phyloP scores from a whole-genome alignment of 2,888 invertebrate genomes.

The Ganaspis brasiliensis region DNA sequence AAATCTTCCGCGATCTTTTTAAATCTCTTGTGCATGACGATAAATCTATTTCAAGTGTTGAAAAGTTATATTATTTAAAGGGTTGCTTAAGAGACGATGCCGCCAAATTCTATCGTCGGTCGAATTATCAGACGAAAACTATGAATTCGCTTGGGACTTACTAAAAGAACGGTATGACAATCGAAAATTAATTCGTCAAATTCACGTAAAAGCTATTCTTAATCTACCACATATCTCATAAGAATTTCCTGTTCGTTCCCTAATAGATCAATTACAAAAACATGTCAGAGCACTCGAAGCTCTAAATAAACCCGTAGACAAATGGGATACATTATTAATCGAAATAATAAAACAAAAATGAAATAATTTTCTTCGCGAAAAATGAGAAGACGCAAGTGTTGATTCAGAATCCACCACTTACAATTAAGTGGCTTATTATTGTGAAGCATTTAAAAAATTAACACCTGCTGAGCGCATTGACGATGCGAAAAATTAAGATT shows the following conservation, averaged over 20 bases:
- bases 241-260: conserved; percentile 35
- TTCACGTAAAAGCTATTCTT: conserved; percentile 47
- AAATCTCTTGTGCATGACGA: conserved; percentile 52
- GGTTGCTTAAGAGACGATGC: conserved; percentile 44
- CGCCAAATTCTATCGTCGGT: conserved; percentile 49
- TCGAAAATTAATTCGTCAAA: conserved; percentile 20
- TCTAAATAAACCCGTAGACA: conserved; percentile 40
- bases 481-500: background rate
- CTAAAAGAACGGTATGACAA: conserved; percentile 52
- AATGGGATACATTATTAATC: conserved; percentile 48
- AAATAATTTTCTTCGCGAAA: background rate
- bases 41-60: conserved; percentile 51
- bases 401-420: background rate
- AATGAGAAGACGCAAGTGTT: background rate
- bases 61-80: background rate
- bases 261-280: conserved; percentile 34
- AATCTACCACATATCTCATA: conserved; percentile 35
- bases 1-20: conserved; percentile 50
- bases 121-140: conserved; percentile 50
- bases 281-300: conserved; percentile 48
- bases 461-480: background rate
- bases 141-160: conserved; percentile 53
- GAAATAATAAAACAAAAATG: background rate
- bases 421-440: background rate
- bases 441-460: background rate